Evolutionary conservation across 2,888 invertebrate species (phyloP).

Genomic region (Sipunculus nudus): DNA sequence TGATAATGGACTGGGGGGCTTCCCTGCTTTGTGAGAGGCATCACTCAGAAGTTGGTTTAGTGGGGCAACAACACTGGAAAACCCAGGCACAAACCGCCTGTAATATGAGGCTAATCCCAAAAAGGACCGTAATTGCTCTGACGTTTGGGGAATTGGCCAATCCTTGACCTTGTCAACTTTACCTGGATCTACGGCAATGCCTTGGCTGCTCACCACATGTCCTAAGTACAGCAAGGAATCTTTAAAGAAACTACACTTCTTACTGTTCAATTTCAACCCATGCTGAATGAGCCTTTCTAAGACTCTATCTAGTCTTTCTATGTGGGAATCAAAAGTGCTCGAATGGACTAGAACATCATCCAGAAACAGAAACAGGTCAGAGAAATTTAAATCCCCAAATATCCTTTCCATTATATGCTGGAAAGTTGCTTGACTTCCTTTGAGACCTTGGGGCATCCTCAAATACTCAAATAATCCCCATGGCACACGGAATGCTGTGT

Average conservation of each 20-base stretch:
- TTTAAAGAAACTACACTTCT: neutral
- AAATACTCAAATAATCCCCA: conserved; percentile 2
- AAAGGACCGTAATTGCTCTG: neutral
- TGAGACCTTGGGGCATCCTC: neutral
- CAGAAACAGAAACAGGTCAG: neutral
- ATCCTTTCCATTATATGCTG: neutral
- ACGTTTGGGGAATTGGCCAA: neutral
- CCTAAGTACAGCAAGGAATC: neutral
- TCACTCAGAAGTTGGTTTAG: neutral
- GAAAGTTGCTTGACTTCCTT: neutral
- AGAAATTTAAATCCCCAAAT: neutral
- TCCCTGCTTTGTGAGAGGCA: neutral
- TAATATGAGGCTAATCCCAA: neutral
- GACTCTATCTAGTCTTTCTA: neutral
- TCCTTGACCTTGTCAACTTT: neutral
- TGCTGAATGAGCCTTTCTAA: neutral
- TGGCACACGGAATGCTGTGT: conserved; percentile 3
- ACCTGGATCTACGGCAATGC: neutral
- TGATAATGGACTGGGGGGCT: neutral
- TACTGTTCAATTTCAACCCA: neutral
- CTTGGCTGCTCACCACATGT: neutral
- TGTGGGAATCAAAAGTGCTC: neutral
- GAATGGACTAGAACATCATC: neutral
- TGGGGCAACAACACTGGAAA: neutral
- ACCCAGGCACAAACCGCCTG: neutral